Evolutionary conservation across 2,888 invertebrate species (phyloP), one percentile per base, ranked within the genome.

Genomic region (Linnaemya tessellans): DNA sequence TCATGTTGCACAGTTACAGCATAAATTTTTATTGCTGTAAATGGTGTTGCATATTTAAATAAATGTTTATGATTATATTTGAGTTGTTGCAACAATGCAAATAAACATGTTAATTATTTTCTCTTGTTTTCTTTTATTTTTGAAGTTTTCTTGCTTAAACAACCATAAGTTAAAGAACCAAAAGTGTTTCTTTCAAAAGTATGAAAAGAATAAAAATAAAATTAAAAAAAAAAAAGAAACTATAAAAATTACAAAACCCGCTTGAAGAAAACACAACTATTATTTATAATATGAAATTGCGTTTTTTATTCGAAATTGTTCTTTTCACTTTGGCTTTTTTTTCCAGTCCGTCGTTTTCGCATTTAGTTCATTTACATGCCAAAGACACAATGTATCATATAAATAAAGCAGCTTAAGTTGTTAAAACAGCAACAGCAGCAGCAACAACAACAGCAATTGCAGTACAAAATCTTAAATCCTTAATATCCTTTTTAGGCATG

Each of bases 341-440:
- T 30, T 30, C 3, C 8, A 49, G 30, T 15, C 58, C 18, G 13
- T 13, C 11, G 56, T 73, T 7, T 13, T 68, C 60, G n/a, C 30
- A 68, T 77, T 79, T 77, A 65, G 82, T 77, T 85, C 85, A 85
- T 85, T 85, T 85, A 62, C 85, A 85, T 85, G 85, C 85, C 82
- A 85, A 82, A 85, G 82, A 82, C 79, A 60, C 75, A 64, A 79
- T 80, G 65, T 75, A 70, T 85, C 85, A 82, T 82, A 85, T 85
- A 85, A 85, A 85, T 85, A 85, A 85, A 74, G 79, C 79, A 46
- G 85, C 85, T 85, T 85, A 85, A 85, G 75, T 82, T 82, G 82
- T 82, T 85, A 75, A 67, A 80, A 60, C 60, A 54, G 64, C 80
- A 84, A 65, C 73, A 71, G 20, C 56, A 73, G 11, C 81, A 46